Base-by-base conservation (phyloP, 2,797 vertebrate species). In the Pipistrellus pygmaeus region DNA sequence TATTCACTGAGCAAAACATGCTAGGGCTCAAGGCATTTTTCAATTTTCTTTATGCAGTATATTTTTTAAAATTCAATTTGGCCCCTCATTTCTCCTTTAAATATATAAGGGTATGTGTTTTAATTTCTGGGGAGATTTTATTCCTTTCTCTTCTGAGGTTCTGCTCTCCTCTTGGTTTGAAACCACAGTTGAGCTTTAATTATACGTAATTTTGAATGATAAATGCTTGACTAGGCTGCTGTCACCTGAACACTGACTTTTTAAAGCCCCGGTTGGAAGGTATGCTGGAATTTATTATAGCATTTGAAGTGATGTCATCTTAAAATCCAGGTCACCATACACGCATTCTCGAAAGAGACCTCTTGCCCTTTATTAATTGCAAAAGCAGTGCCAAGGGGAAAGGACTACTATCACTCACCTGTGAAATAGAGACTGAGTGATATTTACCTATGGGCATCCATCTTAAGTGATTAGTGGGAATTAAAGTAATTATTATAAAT, bases 401-500 rank as follows among this genome's bases (percentile, higher is more conserved):
- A 69, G 23, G 23, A 11, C 46, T 92, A 38, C 57, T 32, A 73
- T 96, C 90, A 69, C 41, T 95, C 94, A 83, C 48, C 69, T 84
- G 38, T 77, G 71, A 88, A 69, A 53, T 46, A 88, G 81, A 90
- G 57, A 85, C 77, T 55, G 72, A 85, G 69, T 76, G 95, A 78
- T 96, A 91, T 97, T 97, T 97, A 96, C 94, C 92, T 95, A 12
- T 94, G 76, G 95, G 80, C 89, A 96, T 96, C 95, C 73, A 95
- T 97, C 95, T 95, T 96, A 85, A 85, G 78, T 88, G 94, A 93
- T 96, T 85, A 92, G 91, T 96, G 92, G 95, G 88, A 96, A 96
- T 97, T 96, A 93, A 87, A 92, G 92, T 86, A 96, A 96, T 97
- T 97, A 97, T 94, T 93, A 87, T 93, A 88, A 93, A 97, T 97